Conservation (phyloP, 2,797 vertebrate species). For the Macrochelys suwanniensis region DNA sequence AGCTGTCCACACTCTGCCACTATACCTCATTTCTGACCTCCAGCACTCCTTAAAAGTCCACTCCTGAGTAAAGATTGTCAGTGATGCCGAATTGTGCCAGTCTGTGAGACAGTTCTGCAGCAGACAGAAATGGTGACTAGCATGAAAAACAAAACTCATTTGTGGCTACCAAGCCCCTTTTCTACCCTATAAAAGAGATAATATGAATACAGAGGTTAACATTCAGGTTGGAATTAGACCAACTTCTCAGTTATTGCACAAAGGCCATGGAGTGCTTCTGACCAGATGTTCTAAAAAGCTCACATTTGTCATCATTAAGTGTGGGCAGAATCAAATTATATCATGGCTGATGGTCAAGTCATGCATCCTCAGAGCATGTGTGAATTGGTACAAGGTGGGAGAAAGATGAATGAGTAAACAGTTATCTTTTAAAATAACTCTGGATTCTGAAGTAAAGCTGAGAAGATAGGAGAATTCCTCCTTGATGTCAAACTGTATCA, state of each 20-base stretch:
- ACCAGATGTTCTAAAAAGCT: neutral
- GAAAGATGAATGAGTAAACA: neutral
- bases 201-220: neutral
- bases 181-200: neutral
- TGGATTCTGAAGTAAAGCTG: neutral
- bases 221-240: neutral
- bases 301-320: neutral
- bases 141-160: neutral
- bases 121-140: neutral
- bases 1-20: neutral
- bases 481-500: neutral
- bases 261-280: neutral
- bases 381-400: neutral
- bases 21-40: neutral
- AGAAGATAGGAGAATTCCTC: neutral
- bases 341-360: neutral
- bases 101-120: neutral
- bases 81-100: neutral
- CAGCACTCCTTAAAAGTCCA: neutral
- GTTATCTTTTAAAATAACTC: neutral
- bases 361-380: too few relatives aligned
- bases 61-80: neutral
- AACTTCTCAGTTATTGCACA: neutral
- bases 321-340: neutral
- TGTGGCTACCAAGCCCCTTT: neutral